Percentiles rank a stretch among this genome's conserved stretches.
Conservation (phyloP, 2,113 vertebrate species). For the Sceloporus undulatus region DNA sequence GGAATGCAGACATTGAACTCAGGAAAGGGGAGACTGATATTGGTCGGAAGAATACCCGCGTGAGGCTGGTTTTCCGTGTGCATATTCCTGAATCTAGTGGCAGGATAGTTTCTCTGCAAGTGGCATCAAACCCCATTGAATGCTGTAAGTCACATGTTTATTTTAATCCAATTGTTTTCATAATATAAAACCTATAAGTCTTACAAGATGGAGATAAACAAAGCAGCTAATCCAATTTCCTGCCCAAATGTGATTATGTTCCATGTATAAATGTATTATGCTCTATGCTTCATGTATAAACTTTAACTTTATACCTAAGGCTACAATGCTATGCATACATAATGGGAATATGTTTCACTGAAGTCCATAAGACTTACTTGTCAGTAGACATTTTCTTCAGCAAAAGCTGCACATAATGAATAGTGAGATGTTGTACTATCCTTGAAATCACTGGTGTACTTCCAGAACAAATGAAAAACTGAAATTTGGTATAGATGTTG, state of each 20-base stretch:
- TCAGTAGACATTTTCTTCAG: not conserved
- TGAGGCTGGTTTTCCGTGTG: conserved; percentile 93
- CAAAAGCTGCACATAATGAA: not conserved
- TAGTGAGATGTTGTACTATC: not conserved
- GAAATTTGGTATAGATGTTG: not conserved
- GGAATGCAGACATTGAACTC: conserved; percentile 97
- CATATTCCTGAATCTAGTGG: conserved; percentile 92
- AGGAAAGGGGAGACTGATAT: conserved; percentile 98
- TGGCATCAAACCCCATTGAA: conserved; percentile 93
- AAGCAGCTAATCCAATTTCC: not conserved
- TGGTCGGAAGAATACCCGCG: conserved; percentile 95
- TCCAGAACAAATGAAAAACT: not conserved
- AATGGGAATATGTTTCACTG: not conserved
- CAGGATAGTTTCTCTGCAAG: conserved; percentile 90
- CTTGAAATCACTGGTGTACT: not conserved
- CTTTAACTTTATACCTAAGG: not conserved
- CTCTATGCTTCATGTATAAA: not conserved
- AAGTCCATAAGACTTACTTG: not conserved
- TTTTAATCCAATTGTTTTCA: rapidly evolving
- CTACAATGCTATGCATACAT: not conserved
- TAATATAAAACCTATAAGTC: not conserved
- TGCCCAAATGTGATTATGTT: not conserved
- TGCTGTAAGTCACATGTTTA: conserved; percentile 88
- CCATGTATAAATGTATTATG: not conserved
- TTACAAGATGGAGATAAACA: not conserved